Base-by-base conservation (phyloP, 2,797 vertebrate genomes). In the Takifugu ocellatus region DNA sequence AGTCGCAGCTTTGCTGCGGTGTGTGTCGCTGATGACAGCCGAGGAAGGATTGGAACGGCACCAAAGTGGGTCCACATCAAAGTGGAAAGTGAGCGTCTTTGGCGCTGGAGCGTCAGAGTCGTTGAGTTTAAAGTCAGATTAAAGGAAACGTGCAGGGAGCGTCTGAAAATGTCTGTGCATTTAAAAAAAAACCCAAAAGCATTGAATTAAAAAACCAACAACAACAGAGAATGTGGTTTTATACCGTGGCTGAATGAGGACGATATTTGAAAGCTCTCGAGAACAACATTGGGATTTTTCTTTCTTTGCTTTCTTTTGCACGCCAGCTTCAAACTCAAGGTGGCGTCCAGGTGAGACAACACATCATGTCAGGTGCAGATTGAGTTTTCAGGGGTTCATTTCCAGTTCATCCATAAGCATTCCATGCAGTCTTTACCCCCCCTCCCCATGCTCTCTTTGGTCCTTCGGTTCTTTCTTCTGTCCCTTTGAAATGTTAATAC, bases 361-460 rank as follows among this genome's bases (percentile, higher is more conserved):
- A 71, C 73, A 83, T 77, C 87, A 75, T 74, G 86, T 89, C 86
- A 90, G 87, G 84, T 84, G 87, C 73, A 85, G 84, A 84, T 78
- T 54, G 67, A 74, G 79, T 80, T 86, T 86, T 74, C 44, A 66
- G 67, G 72, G 85, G 89, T 90, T 92, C 88, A 89, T 62, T 71
- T 61, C 56, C 57, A 87, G 88, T 88, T 90, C 87, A 90, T 6
- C 49, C 61, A 3, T 45, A 58, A 87, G 80, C 84, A 87, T 89
- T 89, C 84, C 84, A 65, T 17, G 60, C 81, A 80, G 57, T 88
- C 81, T 83, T 90, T 79, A 80, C 79, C 21, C 62, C 61, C 59
- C 66, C 66, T 63, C 50, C 55, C n/a, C 25, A 31, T 7, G 36
- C 66, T 52, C 57, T 54, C 31, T 58, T 51, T 11, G 21, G 48